A percentile compares a stretch with the other conserved stretches of the same genome.
Evolutionary conservation across 2,113 vertebrate genomes (phyloP).

Genomic region (Xenotilapia longispinis): DNA sequence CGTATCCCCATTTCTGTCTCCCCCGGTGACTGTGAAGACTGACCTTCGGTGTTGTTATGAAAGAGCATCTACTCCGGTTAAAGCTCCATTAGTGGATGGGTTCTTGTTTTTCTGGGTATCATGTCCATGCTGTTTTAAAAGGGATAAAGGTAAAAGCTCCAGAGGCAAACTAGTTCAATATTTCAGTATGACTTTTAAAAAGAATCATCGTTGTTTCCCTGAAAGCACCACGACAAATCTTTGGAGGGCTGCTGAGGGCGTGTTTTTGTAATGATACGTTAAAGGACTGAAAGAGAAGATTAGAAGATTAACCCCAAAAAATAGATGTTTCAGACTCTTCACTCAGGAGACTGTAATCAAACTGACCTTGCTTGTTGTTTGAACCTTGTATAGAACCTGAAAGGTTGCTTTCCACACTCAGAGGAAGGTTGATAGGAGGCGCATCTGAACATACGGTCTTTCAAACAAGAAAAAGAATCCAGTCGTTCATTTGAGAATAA

Average conservation of each 20-base stretch:
- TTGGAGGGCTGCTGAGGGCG: not conserved
- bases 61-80: constrained; percentile 17
- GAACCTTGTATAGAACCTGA: not conserved
- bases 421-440: not conserved
- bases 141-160: not conserved
- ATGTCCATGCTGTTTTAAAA: not conserved
- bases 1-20: not conserved
- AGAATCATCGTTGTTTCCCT: not conserved
- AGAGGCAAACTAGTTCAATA: not conserved
- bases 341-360: not conserved
- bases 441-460: not conserved
- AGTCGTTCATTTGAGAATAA: not conserved
- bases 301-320: not conserved
- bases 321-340: not conserved
- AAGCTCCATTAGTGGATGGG: constrained; percentile 21
- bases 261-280: constrained; percentile 13
- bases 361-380: not conserved
- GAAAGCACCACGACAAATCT: not conserved
- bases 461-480: not conserved
- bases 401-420: not conserved
- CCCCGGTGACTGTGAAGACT: not conserved
- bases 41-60: constrained; percentile 8
- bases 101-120: not conserved
- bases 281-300: not conserved
- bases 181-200: constrained; percentile 3